Conservation (phyloP, 64 coral and sea anemone genomes). For the Porites lutea region DNA sequence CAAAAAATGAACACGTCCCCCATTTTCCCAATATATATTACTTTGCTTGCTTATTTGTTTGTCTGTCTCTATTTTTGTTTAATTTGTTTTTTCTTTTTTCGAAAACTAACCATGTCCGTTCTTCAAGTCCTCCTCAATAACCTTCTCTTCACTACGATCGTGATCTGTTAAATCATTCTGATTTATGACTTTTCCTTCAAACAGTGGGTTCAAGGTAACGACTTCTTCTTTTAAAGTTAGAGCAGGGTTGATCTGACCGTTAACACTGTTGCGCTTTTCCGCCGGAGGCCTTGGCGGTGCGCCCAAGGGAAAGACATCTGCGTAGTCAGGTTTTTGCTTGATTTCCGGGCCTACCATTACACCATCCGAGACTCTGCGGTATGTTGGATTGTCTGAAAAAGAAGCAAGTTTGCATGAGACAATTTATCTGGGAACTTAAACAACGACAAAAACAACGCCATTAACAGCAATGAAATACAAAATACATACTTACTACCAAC, state of each 20-base stretch:
- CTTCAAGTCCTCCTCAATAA: not conserved
- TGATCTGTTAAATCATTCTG: conserved; percentile 17
- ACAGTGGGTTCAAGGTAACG: conserved; percentile 36
- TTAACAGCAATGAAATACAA: too few species aligned
- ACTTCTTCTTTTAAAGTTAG: conserved; percentile 7
- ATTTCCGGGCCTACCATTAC: conserved; percentile 2
- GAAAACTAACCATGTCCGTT: not conserved
- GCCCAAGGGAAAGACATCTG: not conserved
- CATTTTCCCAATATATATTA: too few species aligned
- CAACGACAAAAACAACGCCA: too few species aligned
- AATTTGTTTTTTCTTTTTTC: too few species aligned
- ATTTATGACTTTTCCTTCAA: conserved; percentile 18
- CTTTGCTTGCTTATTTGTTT: too few species aligned
- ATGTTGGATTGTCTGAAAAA: conserved; percentile 5
- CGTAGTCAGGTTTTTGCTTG: conserved; percentile 1
- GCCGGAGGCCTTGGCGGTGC: conserved; percentile 22
- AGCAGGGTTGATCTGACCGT: conserved; percentile 28
- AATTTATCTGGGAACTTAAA: too few species aligned
- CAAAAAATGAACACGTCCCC: too few species aligned
- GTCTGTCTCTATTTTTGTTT: too few species aligned
- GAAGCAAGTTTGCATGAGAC: too few species aligned
- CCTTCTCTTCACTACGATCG: conserved; percentile 14
- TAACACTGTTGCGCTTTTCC: conserved; percentile 15
- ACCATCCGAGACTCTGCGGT: conserved; percentile 7
- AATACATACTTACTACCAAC: too few species aligned